phyloP scores from a whole-genome alignment of 2,797 vertebrate species.

The Etheostoma perlongum region DNA sequence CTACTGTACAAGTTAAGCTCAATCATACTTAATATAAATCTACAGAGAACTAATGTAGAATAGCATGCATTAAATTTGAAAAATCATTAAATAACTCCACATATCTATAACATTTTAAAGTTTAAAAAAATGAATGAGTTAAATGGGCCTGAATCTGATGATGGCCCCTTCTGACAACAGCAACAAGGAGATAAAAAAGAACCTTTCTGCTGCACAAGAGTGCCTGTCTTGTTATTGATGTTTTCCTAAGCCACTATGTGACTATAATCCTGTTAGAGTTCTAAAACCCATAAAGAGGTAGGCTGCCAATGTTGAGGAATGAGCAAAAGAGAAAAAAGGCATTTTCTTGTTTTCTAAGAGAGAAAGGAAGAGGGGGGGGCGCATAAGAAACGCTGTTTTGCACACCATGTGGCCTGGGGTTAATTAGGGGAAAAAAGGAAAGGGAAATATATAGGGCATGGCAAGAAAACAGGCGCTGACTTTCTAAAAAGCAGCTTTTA shows the following conservation, averaged over 20 bases:
- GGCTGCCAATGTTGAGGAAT: slow-evolving; percentile 21
- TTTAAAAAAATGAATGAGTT: background rate
- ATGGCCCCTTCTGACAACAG: background rate
- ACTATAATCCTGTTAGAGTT: slow-evolving; percentile 19
- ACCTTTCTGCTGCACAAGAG: background rate
- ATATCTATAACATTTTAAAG: background rate
- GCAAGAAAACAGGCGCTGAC: slow-evolving; percentile 24
- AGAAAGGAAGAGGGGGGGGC: background rate
- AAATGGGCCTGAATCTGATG: background rate
- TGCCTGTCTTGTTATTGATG: slow-evolving; percentile 29
- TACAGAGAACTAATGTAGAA: background rate
- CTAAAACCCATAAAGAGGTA: slow-evolving; percentile 38
- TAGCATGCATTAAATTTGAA: background rate
- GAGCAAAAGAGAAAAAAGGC: slow-evolving; percentile 13
- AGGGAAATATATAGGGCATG: slow-evolving; percentile 28
- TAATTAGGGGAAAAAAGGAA: slow-evolving; percentile 67
- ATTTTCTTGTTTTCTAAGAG: slow-evolving; percentile 35
- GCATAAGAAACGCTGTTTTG: slow-evolving; percentile 40
- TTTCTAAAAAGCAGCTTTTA: slow-evolving; percentile 49
- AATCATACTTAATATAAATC: background rate
- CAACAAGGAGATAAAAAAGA: background rate
- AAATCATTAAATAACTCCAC: background rate
- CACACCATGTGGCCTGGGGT: slow-evolving; percentile 57
- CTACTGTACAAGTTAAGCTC: background rate
- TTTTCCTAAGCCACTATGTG: slow-evolving; percentile 19